Conservation (phyloP, 1,140 invertebrate species). For the Drosophila leontia region DNA sequence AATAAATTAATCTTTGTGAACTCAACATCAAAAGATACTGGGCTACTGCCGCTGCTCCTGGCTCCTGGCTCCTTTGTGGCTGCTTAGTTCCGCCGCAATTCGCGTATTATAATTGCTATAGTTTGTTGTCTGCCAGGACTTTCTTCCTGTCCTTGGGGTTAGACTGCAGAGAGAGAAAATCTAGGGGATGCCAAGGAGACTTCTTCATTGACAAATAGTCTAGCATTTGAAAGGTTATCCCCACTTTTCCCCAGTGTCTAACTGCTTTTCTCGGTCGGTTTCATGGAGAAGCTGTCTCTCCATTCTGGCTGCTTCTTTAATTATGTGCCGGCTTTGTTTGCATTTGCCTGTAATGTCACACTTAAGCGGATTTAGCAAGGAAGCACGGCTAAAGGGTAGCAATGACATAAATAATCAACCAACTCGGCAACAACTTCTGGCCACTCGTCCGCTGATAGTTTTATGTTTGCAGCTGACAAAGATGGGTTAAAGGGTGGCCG, state of each 20-base stretch:
- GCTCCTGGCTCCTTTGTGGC: slow-evolving; percentile 32
- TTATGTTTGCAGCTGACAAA: slow-evolving; percentile 65
- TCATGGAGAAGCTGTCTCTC: slow-evolving; percentile 17
- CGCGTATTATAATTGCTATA: slow-evolving; percentile 70
- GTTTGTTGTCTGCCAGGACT: slow-evolving; percentile 64
- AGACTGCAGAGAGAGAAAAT: slow-evolving; percentile 18
- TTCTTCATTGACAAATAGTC: background rate
- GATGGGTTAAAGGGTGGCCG: slow-evolving; percentile 11
- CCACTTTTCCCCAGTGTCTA: slow-evolving; percentile 1
- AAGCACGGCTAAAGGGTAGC: slow-evolving; percentile 60
- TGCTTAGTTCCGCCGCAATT: slow-evolving; percentile 43
- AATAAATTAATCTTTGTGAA: slow-evolving; percentile 70
- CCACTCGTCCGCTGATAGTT: slow-evolving; percentile 70
- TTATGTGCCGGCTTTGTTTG: slow-evolving; percentile 70
- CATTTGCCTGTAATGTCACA: slow-evolving; percentile 68
- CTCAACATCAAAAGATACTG: slow-evolving; percentile 59
- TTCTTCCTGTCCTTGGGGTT: background rate
- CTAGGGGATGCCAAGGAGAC: background rate
- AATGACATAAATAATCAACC: slow-evolving; percentile 65
- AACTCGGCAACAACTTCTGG: slow-evolving; percentile 23
- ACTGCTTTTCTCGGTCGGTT: slow-evolving; percentile 6
- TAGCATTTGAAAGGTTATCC: background rate
- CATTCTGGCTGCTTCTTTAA: slow-evolving; percentile 29
- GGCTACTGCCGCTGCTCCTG: slow-evolving; percentile 3
- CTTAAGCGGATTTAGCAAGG: slow-evolving; percentile 62